phyloP scores from a whole-genome alignment of 2,797 vertebrate species.

The Typhlichthys eigenmanni region DNA sequence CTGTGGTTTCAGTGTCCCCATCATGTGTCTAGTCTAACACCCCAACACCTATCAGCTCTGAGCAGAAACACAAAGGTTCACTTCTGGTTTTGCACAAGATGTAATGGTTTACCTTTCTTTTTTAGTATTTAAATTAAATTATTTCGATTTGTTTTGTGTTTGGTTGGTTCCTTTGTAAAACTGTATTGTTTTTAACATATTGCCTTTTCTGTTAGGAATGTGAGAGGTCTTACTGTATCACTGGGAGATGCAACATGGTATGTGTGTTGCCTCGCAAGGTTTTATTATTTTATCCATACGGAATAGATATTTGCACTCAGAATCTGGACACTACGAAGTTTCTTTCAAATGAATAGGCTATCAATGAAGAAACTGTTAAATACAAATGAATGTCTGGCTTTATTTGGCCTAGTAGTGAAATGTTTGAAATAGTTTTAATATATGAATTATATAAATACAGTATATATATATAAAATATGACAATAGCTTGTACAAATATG shows the following conservation, averaged over 20 bases:
- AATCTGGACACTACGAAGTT: slow-evolving; percentile 76
- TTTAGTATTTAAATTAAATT: slow-evolving; percentile 65
- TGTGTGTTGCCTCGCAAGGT: slow-evolving; percentile 72
- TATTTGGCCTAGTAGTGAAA: slow-evolving; percentile 89
- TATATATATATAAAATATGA: slow-evolving; percentile 79
- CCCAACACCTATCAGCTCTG: slow-evolving; percentile 37
- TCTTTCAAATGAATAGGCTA: slow-evolving; percentile 77
- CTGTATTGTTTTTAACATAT: slow-evolving; percentile 78
- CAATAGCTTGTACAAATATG: slow-evolving; percentile 95
- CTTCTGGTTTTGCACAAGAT: slow-evolving; percentile 74
- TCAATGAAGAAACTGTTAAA: slow-evolving; percentile 78
- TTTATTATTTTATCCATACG: slow-evolving; percentile 75
- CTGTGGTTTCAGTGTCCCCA: slow-evolving; percentile 71
- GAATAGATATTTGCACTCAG: slow-evolving; percentile 81
- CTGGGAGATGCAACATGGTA: slow-evolving; percentile 74
- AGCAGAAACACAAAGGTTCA: slow-evolving; percentile 71
- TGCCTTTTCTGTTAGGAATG: slow-evolving; percentile 90
- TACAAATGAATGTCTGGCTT: slow-evolving; percentile 97
- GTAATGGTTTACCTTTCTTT: slow-evolving; percentile 34
- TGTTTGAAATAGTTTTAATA: slow-evolving; percentile 87
- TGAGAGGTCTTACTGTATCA: slow-evolving; percentile 81
- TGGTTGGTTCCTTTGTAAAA: slow-evolving; percentile 75
- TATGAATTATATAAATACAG: slow-evolving; percentile 76
- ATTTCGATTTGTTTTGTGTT: slow-evolving; percentile 67
- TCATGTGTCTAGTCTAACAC: slow-evolving; percentile 60